These are phyloP conservation scores for Cyprinus carpio DNA, from an alignment of 2,113 vertebrate genomes.

Conservation along the genomic window DNA sequence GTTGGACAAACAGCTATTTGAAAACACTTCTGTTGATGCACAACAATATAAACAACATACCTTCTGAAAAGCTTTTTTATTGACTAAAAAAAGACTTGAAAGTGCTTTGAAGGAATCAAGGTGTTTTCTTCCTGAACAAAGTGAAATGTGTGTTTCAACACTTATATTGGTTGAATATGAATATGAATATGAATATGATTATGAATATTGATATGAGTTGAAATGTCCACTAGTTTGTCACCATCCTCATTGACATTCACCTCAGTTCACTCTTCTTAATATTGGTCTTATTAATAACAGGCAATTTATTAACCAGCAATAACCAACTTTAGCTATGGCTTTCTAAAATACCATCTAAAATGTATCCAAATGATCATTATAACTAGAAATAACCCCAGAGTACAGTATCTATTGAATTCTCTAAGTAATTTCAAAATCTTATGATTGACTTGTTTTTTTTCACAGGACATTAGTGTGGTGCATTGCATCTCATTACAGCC, in stretches of 20 bases:
- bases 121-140: slow-evolving; percentile 9
- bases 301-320: neutral
- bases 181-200: too few relatives aligned
- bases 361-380: neutral
- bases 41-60: slow-evolving; percentile 17
- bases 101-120: neutral
- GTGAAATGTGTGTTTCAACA: neutral
- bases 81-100: slow-evolving; percentile 5
- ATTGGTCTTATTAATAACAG: slow-evolving; percentile 22
- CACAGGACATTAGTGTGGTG: neutral
- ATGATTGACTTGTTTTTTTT: slow-evolving; percentile 17
- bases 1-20: slow-evolving; percentile 7
- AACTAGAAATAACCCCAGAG: neutral
- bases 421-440: slow-evolving; percentile 1
- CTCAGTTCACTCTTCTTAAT: neutral
- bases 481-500: slow-evolving; percentile 7
- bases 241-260: neutral
- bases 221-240: neutral
- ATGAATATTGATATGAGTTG: too few relatives aligned
- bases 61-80: slow-evolving; percentile 18
- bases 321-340: neutral
- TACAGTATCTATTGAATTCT: slow-evolving; percentile 8
- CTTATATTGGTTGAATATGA: neutral
- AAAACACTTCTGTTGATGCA: slow-evolving; percentile 24
- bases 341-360: neutral